A percentile compares a stretch with the other conserved stretches of the same genome.
These are phyloP conservation scores for Neoascia interrupta DNA, from an alignment of 2,888 invertebrate genomes.

Conservation along the genomic window DNA sequence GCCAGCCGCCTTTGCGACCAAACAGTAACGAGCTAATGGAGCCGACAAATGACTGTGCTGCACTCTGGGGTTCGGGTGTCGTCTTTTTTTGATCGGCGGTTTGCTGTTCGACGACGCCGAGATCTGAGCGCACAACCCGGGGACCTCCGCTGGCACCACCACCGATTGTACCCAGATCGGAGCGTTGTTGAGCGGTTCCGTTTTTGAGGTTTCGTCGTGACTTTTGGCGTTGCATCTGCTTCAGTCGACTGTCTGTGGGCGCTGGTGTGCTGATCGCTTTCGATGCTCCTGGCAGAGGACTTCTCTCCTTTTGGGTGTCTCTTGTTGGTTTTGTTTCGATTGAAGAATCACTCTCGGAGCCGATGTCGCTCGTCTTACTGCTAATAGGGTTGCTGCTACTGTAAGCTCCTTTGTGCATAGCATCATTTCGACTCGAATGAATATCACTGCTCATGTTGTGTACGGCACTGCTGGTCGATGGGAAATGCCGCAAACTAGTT, in stretches of 20 bases:
- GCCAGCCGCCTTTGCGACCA: constrained; percentile 91
- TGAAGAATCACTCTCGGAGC: constrained; percentile 23
- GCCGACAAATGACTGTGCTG: constrained; percentile 83
- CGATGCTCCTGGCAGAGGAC: constrained; percentile 44
- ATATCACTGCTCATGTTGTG: constrained; percentile 78
- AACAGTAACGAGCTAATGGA: constrained; percentile 90
- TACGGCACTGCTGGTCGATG: constrained; percentile 78
- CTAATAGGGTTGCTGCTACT: constrained; percentile 69
- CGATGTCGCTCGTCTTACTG: constrained; percentile 45
- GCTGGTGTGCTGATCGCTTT: constrained; percentile 41
- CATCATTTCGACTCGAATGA: constrained; percentile 80
- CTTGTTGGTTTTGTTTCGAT: constrained; percentile 15
- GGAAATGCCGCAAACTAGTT: constrained; percentile 85
- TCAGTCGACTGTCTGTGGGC: constrained; percentile 77
- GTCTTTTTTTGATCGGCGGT: constrained; percentile 51
- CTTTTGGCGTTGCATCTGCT: constrained; percentile 81
- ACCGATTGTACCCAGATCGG: constrained; percentile 83
- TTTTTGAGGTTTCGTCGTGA: constrained; percentile 80
- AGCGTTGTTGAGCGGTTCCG: constrained; percentile 81
- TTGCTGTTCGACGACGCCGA: constrained; percentile 72
- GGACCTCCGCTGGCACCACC: constrained; percentile 72
- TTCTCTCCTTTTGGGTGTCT: constrained; percentile 40
- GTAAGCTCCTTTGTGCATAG: constrained; percentile 75
- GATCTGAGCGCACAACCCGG: constrained; percentile 73
- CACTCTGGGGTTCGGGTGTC: constrained; percentile 72